phyloP scores from a whole-genome alignment of 2,888 invertebrate species.

The Zhuqinia jingwanae region DNA sequence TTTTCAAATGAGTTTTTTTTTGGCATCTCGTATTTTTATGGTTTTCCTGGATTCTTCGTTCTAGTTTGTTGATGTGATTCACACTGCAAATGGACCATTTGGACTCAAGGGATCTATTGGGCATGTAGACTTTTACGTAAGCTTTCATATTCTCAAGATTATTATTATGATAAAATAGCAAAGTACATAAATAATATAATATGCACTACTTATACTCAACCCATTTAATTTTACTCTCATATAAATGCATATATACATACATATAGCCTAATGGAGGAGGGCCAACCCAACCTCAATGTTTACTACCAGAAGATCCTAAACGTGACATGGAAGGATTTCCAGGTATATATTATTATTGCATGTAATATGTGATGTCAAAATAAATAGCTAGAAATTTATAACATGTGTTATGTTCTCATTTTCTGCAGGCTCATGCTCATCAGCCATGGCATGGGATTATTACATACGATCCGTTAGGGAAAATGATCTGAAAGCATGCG shows the following conservation, averaged over 20 bases:
- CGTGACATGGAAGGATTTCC: constrained; percentile 55
- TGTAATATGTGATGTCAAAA: not conserved
- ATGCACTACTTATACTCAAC: too few relatives aligned
- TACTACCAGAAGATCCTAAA: constrained; percentile 50
- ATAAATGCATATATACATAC: too few relatives aligned
- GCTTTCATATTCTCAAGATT: too few relatives aligned
- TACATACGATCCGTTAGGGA: constrained; percentile 72
- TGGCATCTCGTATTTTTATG: too few relatives aligned
- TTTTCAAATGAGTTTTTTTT: too few relatives aligned
- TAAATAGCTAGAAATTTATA: not conserved
- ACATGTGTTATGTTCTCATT: too few relatives aligned
- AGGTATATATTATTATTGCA: constrained; percentile 2
- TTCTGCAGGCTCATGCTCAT: constrained; percentile 67
- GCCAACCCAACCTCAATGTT: constrained; percentile 66
- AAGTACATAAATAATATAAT: too few relatives aligned
- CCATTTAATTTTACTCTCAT: too few relatives aligned
- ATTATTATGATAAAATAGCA: too few relatives aligned
- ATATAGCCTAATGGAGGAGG: constrained; percentile 70
- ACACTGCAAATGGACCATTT: constrained; percentile 72
- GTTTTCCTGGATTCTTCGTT: too few relatives aligned
- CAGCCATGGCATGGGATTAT: constrained; percentile 72
- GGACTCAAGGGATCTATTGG: constrained; percentile 54
- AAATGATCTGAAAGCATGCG: constrained; percentile 68
- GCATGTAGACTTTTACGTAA: constrained; percentile 56
- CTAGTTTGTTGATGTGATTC: constrained; percentile 58